Evolutionary conservation across 2,888 invertebrate species (phyloP).

Genomic region (Laothoe populi): DNA sequence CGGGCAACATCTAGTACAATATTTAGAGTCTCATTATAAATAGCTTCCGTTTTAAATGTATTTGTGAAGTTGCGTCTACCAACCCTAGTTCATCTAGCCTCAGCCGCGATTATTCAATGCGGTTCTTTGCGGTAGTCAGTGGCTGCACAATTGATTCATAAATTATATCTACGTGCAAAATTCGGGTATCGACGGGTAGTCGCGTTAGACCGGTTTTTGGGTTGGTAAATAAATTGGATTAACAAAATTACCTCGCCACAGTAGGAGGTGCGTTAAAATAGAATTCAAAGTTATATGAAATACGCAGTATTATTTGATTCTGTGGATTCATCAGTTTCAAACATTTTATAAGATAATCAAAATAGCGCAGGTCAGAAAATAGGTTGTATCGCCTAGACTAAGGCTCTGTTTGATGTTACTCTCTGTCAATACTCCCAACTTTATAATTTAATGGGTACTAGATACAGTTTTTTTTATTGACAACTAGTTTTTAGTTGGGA

Average conservation of each 20-base stretch:
- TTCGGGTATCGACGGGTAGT: constrained; percentile 44
- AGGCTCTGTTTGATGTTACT: no score
- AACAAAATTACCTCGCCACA: constrained; percentile 27
- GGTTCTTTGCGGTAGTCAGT: constrained; percentile 52
- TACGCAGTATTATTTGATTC: not conserved
- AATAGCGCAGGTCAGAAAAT: no score
- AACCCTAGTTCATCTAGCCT: constrained; percentile 2
- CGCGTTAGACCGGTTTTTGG: constrained; percentile 47
- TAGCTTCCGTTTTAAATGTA: no score
- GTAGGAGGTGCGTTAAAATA: constrained; percentile 23
- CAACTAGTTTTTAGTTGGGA: no score
- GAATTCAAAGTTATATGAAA: not conserved
- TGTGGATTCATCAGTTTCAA: no score
- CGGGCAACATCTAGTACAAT: no score
- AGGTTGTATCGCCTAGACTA: no score
- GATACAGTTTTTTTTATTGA: no score
- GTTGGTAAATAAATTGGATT: constrained; percentile 42
- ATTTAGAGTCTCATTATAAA: no score
- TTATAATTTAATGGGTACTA: no score
- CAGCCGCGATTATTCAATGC: constrained; percentile 35
- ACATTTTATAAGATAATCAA: no score
- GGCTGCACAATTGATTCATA: constrained; percentile 53
- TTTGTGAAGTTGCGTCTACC: not conserved
- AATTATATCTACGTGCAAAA: constrained; percentile 51
- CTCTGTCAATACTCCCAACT: no score